These are phyloP conservation scores for Saguinus midas DNA, from an alignment of 2,113 vertebrate species.

Conservation along the genomic window DNA sequence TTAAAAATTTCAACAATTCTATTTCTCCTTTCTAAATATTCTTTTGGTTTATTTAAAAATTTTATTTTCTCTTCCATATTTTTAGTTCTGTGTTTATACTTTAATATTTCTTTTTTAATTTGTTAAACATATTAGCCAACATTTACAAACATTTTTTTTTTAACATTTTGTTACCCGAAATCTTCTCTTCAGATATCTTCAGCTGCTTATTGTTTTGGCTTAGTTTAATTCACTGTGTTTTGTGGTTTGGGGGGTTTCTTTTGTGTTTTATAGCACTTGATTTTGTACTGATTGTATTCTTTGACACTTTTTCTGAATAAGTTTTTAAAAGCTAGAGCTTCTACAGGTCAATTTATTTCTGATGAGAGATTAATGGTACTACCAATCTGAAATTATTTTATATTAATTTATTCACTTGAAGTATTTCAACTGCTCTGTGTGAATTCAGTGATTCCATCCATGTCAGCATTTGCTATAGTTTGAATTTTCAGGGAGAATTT, in stretches of 20 bases:
- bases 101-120: not conserved
- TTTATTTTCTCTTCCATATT: not conserved
- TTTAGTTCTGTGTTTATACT: not conserved
- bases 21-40: not conserved
- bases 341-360: not conserved
- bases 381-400: too few relatives aligned
- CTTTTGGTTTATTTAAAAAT: not conserved
- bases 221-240: not conserved
- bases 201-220: not conserved
- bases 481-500: not conserved
- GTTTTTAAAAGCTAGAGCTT: not conserved
- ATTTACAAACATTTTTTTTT: not conserved
- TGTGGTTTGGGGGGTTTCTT: not conserved
- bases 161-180: not conserved
- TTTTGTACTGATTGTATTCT: too few relatives aligned
- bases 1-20: not conserved
- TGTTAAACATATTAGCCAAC: not conserved
- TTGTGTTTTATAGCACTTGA: not conserved
- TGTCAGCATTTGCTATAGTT: not conserved
- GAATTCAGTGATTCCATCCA: not conserved
- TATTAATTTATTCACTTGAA: not conserved
- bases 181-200: not conserved
- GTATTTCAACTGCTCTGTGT: not conserved
- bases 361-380: not conserved
- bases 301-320: not conserved